Percentiles rank a stretch among this genome's conserved stretches.
phyloP scores from a whole-genome alignment of 2,113 vertebrate species.

The Nyctibius bracteatus region DNA sequence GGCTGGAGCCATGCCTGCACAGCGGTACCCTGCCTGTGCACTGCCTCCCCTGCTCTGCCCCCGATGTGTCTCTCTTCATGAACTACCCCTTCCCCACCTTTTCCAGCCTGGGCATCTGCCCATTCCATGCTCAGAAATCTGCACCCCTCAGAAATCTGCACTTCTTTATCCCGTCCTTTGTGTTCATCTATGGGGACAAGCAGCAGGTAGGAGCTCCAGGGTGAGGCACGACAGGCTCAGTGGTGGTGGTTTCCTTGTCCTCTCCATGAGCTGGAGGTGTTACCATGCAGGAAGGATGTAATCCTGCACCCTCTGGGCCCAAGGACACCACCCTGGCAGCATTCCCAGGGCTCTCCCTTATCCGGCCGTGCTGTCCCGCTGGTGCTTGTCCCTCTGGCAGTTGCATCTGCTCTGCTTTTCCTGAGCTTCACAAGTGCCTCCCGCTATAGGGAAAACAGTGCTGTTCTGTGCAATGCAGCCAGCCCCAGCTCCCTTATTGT shows the following conservation, averaged over 20 bases:
- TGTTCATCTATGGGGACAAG: fast-evolving
- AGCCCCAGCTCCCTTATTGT: fast-evolving
- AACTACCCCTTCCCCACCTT: fast-evolving
- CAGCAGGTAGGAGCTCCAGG: neutral
- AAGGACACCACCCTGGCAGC: neutral
- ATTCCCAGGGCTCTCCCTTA: neutral
- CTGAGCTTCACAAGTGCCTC: neutral
- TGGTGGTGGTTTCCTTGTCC: neutral
- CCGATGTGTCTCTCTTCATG: fast-evolving
- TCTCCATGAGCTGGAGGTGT: neutral
- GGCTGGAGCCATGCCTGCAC: neutral
- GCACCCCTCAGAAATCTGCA: neutral
- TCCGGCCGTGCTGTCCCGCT: neutral
- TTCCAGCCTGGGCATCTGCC: too few species aligned
- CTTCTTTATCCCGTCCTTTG: neutral
- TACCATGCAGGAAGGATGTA: fast-evolving
- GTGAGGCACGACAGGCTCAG: fast-evolving
- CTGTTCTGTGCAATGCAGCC: fast-evolving
- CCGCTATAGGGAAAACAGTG: fast-evolving
- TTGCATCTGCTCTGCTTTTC: neutral
- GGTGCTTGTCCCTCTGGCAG: neutral
- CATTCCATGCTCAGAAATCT: fast-evolving
- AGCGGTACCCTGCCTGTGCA: fast-evolving
- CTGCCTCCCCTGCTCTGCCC: neutral
- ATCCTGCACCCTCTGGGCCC: neutral